phyloP scores from a whole-genome alignment of 2,797 vertebrate species.

The Rhinichthys osculus region DNA sequence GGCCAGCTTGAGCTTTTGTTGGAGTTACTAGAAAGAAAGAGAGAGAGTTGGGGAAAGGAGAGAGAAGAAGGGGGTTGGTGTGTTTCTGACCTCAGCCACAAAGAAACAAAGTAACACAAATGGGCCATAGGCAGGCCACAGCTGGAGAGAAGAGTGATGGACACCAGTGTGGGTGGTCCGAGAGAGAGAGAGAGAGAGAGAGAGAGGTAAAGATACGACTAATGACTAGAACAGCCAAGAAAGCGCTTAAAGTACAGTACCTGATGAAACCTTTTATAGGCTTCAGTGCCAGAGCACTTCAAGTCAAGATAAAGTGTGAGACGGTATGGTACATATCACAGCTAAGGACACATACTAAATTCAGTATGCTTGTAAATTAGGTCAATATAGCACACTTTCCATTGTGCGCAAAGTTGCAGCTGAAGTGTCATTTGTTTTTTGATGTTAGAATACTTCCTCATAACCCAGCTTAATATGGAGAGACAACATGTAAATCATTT shows the following conservation, averaged over 20 bases:
- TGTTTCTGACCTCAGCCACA: slow-evolving; percentile 71
- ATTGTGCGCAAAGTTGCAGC: neutral
- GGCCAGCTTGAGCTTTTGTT: slow-evolving; percentile 72
- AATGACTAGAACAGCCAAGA: slow-evolving; percentile 37
- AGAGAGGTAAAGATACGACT: slow-evolving; percentile 30
- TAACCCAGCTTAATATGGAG: neutral
- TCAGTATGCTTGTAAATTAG: neutral
- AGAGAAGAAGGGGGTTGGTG: slow-evolving; percentile 48
- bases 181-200: slow-evolving; percentile 5
- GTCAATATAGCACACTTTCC: neutral
- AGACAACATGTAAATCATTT: neutral
- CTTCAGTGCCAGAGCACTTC: neutral
- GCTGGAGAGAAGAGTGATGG: slow-evolving; percentile 76
- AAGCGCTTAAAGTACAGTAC: slow-evolving; percentile 23
- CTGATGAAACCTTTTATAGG: slow-evolving; percentile 16
- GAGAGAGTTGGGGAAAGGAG: slow-evolving; percentile 4
- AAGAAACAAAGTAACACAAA: slow-evolving; percentile 85
- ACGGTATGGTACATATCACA: neutral
- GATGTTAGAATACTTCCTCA: neutral
- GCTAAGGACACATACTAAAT: neutral
- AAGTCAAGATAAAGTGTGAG: slow-evolving; percentile 7
- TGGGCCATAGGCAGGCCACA: slow-evolving; percentile 80
- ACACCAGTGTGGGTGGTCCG: slow-evolving; percentile 62
- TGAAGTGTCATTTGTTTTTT: neutral
- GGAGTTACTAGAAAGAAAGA: slow-evolving; percentile 54